phyloP scores from a whole-genome alignment of 37 sponge, comb jelly and placozoan genomes.

The Beroe ovata region DNA sequence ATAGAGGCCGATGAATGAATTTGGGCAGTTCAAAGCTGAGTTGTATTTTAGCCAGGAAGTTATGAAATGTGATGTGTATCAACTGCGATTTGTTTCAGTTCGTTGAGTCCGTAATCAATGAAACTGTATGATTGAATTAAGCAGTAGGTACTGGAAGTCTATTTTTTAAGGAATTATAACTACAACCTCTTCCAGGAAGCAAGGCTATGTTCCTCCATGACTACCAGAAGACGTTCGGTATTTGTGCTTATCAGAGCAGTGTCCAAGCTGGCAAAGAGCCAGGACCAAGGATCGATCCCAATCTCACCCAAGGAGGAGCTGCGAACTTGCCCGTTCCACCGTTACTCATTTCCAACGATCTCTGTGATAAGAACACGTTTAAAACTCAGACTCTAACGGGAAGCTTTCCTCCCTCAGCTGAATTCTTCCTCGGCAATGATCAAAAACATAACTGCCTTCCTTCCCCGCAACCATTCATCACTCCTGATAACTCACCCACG shows the following conservation, averaged over 20 bases:
- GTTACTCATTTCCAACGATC: neutral
- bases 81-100: no score
- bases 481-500: neutral
- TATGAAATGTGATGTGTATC: no score
- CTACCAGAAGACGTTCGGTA: neutral
- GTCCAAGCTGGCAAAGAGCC: neutral
- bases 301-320: neutral
- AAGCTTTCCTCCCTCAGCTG: neutral
- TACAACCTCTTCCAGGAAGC: no score
- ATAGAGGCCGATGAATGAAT: neutral
- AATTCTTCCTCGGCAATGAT: neutral
- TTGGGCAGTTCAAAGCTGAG: no score
- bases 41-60: no score
- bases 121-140: no score
- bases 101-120: no score
- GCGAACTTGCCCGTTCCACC: neutral
- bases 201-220: neutral
- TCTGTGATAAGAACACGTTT: neutral
- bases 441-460: neutral
- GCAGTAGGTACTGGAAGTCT: no score
- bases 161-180: no score
- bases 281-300: neutral
- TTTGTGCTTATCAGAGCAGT: neutral
- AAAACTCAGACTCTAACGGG: neutral
- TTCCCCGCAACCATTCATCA: neutral